Evolutionary conservation across 2,888 invertebrate genomes (phyloP), one percentile per base, ranked within the genome.

Genomic region (Bellardia bayeri): DNA sequence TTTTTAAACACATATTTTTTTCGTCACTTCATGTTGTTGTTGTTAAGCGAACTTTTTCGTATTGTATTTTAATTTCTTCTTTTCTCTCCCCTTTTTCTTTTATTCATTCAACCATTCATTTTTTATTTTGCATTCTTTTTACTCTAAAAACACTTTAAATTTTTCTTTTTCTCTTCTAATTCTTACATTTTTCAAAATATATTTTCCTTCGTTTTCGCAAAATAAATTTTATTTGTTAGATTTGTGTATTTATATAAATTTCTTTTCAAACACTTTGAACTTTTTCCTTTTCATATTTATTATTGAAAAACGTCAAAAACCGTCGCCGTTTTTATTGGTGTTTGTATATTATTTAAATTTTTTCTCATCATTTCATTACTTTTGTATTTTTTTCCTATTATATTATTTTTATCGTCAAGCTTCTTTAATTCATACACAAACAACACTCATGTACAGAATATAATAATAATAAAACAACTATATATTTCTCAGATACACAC

Each of bases 401-500:
- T 75, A 64, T 45, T 76, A 64, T 76, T 80, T 45, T 37, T 37
- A 82, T 79, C 85, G 74, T 87, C 63, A 83, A 75, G 85, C 86
- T 83, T 86, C 68, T 86, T 86, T 79, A 78, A 80, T 71, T 85
- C 84, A 74, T 49, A 80, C 51, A 69, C 58, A 68, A 74, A 78
- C 42, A 63, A 51, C 54, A 80, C 75, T 68, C 54, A 49, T 72
- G 75, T 69, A 64, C 84, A 87, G 80, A 87, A 74, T 85, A 66
- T 68, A 58, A 75, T 79, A 30, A 72, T 42, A 72, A 33, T 82
- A 74, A 75, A 80, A 81, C 45, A 72, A 40, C 37, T 80, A 63
- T 72, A 72, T 78, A 61, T 72, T 82, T 74, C 82, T 82, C n/a
- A 81, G 80, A 81, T 79, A 79, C 86, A 88, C 84, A 89, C 87